Evolutionary conservation across 2,888 invertebrate genomes (phyloP).

Genomic region (Hypercompe scribonia): DNA sequence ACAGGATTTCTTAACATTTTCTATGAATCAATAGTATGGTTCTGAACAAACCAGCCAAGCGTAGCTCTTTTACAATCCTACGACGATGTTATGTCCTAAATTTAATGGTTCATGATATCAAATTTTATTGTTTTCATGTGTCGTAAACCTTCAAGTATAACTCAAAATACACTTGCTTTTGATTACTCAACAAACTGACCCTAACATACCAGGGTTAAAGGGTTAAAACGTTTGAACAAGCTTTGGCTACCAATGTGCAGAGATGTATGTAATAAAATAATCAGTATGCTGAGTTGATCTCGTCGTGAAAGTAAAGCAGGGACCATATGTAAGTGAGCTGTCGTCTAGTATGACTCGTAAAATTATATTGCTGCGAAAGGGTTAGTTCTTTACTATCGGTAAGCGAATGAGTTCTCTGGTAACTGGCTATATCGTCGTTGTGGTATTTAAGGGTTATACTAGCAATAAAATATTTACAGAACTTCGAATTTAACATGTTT

Average conservation of each 20-base stretch:
- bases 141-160: neutral
- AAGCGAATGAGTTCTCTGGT: neutral
- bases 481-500: neutral
- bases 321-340: slow-evolving; percentile 7
- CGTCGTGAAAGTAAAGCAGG: slow-evolving; percentile 8
- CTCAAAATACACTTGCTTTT: neutral
- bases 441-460: neutral
- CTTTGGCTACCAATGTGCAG: neutral
- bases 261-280: neutral
- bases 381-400: slow-evolving; percentile 12
- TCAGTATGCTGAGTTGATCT: slow-evolving; percentile 7
- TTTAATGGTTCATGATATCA: neutral
- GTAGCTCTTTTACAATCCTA: neutral
- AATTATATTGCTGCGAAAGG: slow-evolving; percentile 12
- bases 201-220: neutral
- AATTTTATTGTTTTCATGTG: neutral
- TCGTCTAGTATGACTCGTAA: slow-evolving; percentile 7
- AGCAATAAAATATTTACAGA: neutral
- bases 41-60: no score
- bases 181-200: neutral
- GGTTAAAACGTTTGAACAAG: neutral
- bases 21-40: no score
- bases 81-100: neutral
- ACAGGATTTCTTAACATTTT: no score
- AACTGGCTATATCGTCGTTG: neutral